Evolutionary conservation across 2,797 vertebrate species (phyloP).

Genomic region (Oryzias dopingdopingensis): DNA sequence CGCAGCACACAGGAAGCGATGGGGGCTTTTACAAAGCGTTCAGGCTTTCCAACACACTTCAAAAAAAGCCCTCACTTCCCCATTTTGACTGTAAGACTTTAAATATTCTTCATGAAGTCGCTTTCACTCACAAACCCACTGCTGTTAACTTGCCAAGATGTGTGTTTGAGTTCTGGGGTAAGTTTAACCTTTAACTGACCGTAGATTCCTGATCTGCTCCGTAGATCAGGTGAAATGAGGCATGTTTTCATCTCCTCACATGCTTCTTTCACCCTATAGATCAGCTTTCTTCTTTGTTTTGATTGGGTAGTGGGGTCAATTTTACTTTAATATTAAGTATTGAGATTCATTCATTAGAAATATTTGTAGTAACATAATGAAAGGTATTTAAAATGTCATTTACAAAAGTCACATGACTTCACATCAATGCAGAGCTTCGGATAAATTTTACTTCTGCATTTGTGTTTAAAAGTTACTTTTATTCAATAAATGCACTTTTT

Average conservation of each 20-base stretch:
- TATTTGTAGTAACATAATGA: background rate
- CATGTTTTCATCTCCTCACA: no score
- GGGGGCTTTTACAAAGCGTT: slow-evolving; percentile 52
- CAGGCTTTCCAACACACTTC: slow-evolving; percentile 26
- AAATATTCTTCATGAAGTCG: slow-evolving; percentile 28
- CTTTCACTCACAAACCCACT: slow-evolving; percentile 40
- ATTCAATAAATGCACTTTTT: background rate
- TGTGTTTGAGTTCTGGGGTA: slow-evolving; percentile 66
- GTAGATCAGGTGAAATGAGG: slow-evolving; percentile 16
- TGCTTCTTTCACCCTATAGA: no score
- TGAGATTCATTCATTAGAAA: no score
- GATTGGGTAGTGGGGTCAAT: no score
- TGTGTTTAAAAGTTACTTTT: background rate
- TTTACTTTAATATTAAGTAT: no score
- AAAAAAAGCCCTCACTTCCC: slow-evolving; percentile 65
- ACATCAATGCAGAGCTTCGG: slow-evolving; percentile 4
- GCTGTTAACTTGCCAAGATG: slow-evolving; percentile 39
- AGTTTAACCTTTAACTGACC: slow-evolving; percentile 51
- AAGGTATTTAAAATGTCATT: background rate
- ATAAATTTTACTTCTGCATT: slow-evolving; percentile 21
- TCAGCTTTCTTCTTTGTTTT: no score
- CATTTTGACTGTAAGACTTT: slow-evolving; percentile 38
- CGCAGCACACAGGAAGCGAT: slow-evolving; percentile 70
- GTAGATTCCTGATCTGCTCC: slow-evolving; percentile 19
- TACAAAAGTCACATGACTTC: slow-evolving; percentile 46